These are phyloP conservation scores for Lepidocolaptes lacrymiger DNA, from an alignment of 2,797 vertebrate species.

Conservation along the genomic window DNA sequence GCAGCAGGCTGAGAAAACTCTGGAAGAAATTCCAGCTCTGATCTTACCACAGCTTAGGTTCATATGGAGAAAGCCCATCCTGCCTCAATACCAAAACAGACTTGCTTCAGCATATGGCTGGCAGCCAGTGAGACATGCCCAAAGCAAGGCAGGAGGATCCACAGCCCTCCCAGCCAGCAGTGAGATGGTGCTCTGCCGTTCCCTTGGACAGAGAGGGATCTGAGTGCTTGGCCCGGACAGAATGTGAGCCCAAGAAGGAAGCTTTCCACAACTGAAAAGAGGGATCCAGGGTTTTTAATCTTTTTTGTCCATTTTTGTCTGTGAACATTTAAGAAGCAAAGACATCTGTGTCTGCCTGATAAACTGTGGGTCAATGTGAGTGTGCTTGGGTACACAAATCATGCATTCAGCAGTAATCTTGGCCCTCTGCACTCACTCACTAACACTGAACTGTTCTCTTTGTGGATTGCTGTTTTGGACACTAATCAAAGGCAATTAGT, in stretches of 20 bases:
- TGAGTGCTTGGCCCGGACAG: rapidly evolving
- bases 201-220: not conserved
- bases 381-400: not conserved
- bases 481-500: not conserved
- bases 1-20: not conserved
- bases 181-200: not conserved
- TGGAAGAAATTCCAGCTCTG: not conserved
- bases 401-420: not conserved
- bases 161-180: rapidly evolving
- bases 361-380: not conserved
- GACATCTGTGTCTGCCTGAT: not conserved
- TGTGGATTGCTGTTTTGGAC: not conserved
- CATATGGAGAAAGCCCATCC: not conserved
- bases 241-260: not conserved
- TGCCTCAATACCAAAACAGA: not conserved
- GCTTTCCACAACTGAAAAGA: not conserved
- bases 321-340: not conserved
- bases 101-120: rapidly evolving
- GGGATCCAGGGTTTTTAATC: not conserved
- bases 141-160: not conserved
- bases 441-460: not conserved
- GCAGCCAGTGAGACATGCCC: rapidly evolving
- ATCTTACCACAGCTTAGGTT: not conserved
- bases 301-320: not conserved
- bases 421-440: not conserved